Evolutionary conservation across 2,888 invertebrate genomes (phyloP).

Genomic region (Drosophila basisetae): DNA sequence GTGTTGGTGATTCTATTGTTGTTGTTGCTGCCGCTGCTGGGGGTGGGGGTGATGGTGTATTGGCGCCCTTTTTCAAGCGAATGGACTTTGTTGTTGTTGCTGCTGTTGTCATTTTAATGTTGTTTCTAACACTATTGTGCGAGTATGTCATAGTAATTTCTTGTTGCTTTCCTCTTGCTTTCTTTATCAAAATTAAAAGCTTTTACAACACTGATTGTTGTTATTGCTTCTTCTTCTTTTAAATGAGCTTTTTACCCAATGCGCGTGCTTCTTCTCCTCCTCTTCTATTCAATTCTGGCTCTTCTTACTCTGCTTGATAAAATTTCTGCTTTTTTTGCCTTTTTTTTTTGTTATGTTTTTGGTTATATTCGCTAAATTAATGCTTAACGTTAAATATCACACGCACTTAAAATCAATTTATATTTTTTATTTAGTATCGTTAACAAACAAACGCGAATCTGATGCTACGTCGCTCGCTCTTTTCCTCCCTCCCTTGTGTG

Average conservation of each 20-base stretch:
- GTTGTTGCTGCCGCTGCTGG: conserved; percentile 57
- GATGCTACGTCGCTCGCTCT: conserved; percentile 36
- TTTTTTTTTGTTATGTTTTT: conserved; percentile 62
- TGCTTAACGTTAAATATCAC: conserved; percentile 85
- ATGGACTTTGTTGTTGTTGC: conserved; percentile 79
- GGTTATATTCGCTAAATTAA: conserved; percentile 83
- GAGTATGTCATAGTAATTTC: conserved; percentile 85
- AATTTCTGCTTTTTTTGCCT: conserved; percentile 72
- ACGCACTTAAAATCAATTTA: conserved; percentile 85
- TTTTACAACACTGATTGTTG: conserved; percentile 21
- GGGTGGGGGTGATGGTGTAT: conserved; percentile 54
- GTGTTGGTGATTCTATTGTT: conserved; percentile 75
- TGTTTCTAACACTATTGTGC: conserved; percentile 85
- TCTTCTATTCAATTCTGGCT: conserved; percentile 39
- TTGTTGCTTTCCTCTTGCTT: conserved; percentile 52
- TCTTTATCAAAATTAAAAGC: conserved; percentile 34
- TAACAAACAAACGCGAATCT: conserved; percentile 51
- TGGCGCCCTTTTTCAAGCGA: conserved; percentile 79
- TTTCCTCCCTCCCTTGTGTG: conserved; percentile 18
- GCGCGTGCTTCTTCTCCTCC: conserved; percentile 26
- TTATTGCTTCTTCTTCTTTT: conserved; percentile 14
- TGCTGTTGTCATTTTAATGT: conserved; percentile 84
- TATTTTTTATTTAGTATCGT: conserved; percentile 55
- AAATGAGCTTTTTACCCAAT: conserved; percentile 41
- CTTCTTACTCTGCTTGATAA: conserved; percentile 52